Evolutionary conservation across 2,888 invertebrate species (phyloP).

Genomic region (Rhabditophanes sp.): DNA sequence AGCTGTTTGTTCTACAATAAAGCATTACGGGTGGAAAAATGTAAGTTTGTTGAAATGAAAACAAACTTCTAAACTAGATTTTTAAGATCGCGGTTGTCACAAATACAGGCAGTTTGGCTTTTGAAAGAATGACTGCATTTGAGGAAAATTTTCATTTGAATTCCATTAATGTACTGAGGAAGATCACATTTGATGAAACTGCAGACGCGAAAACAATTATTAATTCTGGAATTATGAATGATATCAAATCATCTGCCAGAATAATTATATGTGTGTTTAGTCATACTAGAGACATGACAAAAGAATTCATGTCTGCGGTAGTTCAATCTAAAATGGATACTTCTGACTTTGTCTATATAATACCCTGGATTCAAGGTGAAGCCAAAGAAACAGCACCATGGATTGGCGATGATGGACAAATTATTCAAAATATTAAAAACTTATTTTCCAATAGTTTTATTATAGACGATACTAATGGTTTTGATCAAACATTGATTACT

Average conservation of each 20-base stretch:
- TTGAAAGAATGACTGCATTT: slow-evolving; percentile 30
- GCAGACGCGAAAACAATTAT: slow-evolving; percentile 26
- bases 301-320: slow-evolving; percentile 39
- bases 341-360: slow-evolving; percentile 35
- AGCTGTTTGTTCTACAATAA: slow-evolving; percentile 28
- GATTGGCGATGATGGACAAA: slow-evolving; percentile 38
- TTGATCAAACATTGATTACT: slow-evolving; percentile 36
- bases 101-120: slow-evolving; percentile 35
- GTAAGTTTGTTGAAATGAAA: too few relatives aligned
- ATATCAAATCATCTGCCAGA: slow-evolving; percentile 31
- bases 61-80: too few relatives aligned
- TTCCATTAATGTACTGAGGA: slow-evolving; percentile 23
- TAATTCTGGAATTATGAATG: slow-evolving; percentile 26
- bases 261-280: slow-evolving; percentile 38
- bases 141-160: slow-evolving; percentile 37
- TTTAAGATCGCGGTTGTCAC: slow-evolving; percentile 36
- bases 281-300: slow-evolving; percentile 34
- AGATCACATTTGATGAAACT: slow-evolving; percentile 36
- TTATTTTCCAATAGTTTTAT: slow-evolving; percentile 37
- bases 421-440: slow-evolving; percentile 38
- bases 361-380: slow-evolving; percentile 40
- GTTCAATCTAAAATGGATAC: slow-evolving; percentile 22
- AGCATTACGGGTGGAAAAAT: slow-evolving; percentile 40
- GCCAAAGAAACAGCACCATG: slow-evolving; percentile 36
- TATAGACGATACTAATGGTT: slow-evolving; percentile 42